Evolutionary conservation across 2,113 vertebrate species (phyloP).

Genomic region (Mobula birostris): DNA sequence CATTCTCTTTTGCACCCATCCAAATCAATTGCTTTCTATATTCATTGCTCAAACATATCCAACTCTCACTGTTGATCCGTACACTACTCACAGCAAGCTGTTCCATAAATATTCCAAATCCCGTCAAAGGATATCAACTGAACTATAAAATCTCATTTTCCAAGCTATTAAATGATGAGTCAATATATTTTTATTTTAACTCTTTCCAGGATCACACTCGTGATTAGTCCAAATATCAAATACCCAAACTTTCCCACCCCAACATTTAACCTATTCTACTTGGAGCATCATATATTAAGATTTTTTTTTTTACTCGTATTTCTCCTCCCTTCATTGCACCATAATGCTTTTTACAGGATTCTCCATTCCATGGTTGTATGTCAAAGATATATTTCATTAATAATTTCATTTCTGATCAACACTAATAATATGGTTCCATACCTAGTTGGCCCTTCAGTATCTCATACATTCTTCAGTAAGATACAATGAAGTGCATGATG

Average conservation of each 20-base stretch:
- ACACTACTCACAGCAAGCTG: neutral
- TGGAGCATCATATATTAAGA: neutral
- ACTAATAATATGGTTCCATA: neutral
- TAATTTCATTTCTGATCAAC: neutral
- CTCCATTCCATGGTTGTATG: neutral
- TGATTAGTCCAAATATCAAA: neutral
- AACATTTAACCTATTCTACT: neutral
- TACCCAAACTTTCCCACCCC: neutral
- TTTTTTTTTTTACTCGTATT: neutral
- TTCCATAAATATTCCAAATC: neutral
- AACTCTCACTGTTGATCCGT: neutral
- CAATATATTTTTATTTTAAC: neutral
- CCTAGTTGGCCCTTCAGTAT: neutral
- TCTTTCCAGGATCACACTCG: neutral
- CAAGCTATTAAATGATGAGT: neutral
- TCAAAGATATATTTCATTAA: neutral
- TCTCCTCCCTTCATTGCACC: neutral
- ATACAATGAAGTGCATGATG: neutral
- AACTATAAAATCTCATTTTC: neutral
- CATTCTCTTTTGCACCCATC: neutral
- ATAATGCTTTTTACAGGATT: neutral
- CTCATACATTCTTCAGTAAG: neutral
- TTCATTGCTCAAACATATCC: neutral
- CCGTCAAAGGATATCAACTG: neutral
- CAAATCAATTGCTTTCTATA: neutral